Evolutionary conservation across 1,140 invertebrate genomes (phyloP).

Genomic region (Uloborus diversus): DNA sequence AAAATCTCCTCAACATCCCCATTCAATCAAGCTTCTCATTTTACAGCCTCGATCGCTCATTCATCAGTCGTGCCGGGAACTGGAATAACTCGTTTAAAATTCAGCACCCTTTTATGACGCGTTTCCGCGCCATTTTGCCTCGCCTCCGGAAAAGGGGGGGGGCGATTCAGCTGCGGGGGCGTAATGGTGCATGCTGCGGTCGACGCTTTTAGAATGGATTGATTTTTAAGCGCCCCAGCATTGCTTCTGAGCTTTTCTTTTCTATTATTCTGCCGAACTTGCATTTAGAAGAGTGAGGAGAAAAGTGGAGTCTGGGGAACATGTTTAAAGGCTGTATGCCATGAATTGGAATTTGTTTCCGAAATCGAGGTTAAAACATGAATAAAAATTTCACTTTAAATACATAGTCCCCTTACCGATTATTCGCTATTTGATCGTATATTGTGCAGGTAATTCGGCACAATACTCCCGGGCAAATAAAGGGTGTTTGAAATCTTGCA

Average conservation of each 20-base stretch:
- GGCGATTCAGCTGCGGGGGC: background rate
- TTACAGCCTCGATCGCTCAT: background rate
- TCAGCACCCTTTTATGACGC: constrained; percentile 49
- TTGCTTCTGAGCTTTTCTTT: background rate
- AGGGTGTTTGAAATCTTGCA: no score
- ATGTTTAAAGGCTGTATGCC: no score
- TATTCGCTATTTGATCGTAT: no score
- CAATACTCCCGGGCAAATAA: no score
- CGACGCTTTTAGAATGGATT: constrained; percentile 39
- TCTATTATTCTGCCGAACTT: background rate
- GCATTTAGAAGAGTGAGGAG: no score
- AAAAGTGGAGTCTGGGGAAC: no score
- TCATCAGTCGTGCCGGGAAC: constrained; percentile 8
- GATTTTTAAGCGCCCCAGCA: constrained; percentile 34
- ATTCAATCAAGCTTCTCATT: background rate
- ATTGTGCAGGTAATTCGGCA: no score
- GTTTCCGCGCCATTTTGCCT: background rate
- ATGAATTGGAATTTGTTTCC: no score
- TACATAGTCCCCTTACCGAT: no score
- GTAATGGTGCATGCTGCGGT: background rate
- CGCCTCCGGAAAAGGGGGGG: background rate
- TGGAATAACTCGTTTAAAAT: constrained; percentile 49
- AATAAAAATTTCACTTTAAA: no score
- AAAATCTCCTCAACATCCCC: no score
- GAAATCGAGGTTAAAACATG: no score